Evolutionary conservation across 1,140 invertebrate genomes (phyloP).

Genomic region (Cyrtorhinus lividipennis): DNA sequence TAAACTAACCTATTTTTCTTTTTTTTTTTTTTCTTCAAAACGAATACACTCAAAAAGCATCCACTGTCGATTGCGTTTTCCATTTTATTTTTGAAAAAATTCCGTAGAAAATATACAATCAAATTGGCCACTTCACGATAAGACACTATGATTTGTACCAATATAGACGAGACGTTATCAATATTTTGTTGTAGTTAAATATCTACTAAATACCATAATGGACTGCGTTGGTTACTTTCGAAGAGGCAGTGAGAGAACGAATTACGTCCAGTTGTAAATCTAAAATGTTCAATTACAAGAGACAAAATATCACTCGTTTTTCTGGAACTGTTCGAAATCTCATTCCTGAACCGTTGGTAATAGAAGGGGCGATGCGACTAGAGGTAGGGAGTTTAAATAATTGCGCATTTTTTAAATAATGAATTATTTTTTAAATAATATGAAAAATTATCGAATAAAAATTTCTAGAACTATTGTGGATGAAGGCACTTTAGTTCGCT

Average conservation of each 20-base stretch:
- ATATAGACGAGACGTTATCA: slow-evolving; percentile 10
- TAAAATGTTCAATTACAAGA: slow-evolving; percentile 4
- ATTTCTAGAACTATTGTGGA: no score
- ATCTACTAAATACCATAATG: no score
- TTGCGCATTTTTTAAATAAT: no score
- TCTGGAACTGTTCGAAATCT: neutral
- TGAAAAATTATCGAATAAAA: no score
- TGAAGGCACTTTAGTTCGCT: no score
- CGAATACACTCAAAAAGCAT: neutral
- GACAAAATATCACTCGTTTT: neutral
- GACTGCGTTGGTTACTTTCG: neutral
- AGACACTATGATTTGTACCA: slow-evolving; percentile 18
- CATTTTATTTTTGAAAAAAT: neutral
- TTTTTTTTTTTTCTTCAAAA: neutral
- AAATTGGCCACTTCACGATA: slow-evolving; percentile 12
- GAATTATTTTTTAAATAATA: no score
- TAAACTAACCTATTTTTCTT: neutral
- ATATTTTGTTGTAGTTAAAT: slow-evolving; percentile 5
- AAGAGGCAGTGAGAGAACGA: slow-evolving; percentile 12
- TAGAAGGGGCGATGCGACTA: no score
- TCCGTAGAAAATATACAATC: slow-evolving; percentile 13
- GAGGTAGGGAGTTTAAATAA: no score
- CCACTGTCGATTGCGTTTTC: neutral
- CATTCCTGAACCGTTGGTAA: neutral
- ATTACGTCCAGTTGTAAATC: neutral